Evolutionary conservation across 2,888 invertebrate genomes (phyloP).

Genomic region (Autographa gamma): DNA sequence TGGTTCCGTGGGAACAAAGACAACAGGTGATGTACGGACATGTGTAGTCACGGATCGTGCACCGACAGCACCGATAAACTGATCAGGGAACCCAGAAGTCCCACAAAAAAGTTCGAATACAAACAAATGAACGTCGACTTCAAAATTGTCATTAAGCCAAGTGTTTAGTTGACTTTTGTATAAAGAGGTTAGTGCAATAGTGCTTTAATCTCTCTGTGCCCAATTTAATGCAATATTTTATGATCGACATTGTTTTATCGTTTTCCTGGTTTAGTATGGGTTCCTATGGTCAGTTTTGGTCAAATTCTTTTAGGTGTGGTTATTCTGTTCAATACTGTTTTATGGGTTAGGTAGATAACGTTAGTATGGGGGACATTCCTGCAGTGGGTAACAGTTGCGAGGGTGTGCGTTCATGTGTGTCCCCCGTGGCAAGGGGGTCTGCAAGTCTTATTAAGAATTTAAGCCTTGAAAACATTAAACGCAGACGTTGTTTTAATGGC

Average conservation of each 20-base stretch:
- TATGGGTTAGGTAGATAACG: constrained; percentile 39
- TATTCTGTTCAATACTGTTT: constrained; percentile 19
- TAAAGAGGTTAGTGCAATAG: no score
- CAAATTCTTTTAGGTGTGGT: constrained; percentile 7
- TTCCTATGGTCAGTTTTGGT: background rate
- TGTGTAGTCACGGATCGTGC: constrained; percentile 81
- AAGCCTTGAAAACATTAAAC: background rate
- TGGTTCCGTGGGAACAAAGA: constrained; percentile 78
- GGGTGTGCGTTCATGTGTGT: constrained; percentile 83
- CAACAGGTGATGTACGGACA: constrained; percentile 83
- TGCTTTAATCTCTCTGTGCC: no score
- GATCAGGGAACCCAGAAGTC: constrained; percentile 25
- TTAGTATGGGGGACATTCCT: constrained; percentile 65
- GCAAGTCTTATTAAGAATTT: constrained; percentile 7
- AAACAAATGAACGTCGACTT: background rate
- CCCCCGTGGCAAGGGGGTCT: constrained; percentile 55
- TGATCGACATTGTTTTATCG: no score
- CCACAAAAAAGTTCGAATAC: background rate
- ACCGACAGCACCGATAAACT: constrained; percentile 46
- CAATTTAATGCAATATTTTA: no score
- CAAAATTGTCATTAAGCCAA: background rate
- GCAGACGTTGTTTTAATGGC: background rate
- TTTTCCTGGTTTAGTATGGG: no score
- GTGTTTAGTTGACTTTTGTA: background rate
- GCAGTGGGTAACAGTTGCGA: constrained; percentile 53